These are phyloP conservation scores for Samia ricini DNA, from an alignment of 1,140 invertebrate genomes.

Conservation along the genomic window DNA sequence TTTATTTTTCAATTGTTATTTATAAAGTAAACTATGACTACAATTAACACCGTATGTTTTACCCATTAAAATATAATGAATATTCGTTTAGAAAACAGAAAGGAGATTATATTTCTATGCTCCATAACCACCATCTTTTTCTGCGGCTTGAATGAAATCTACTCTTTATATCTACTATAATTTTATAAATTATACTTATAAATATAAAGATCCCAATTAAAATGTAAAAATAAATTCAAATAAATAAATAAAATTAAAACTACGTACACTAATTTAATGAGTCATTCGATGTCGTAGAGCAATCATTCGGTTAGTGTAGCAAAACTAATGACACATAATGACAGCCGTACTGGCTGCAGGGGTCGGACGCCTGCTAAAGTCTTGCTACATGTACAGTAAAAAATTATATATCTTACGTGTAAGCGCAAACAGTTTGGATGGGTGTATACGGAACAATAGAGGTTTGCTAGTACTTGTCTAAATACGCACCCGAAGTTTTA, in stretches of 20 bases:
- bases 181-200: neutral
- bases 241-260: constrained; percentile 52
- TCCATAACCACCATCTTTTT: too few relatives aligned
- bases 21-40: too few relatives aligned
- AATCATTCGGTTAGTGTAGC: constrained; percentile 76
- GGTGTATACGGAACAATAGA: constrained; percentile 48
- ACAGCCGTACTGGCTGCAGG: constrained; percentile 58
- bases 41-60: neutral
- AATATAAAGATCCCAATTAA: neutral
- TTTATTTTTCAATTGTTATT: neutral
- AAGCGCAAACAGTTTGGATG: constrained; percentile 12
- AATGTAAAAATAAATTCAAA: neutral
- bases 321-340: constrained; percentile 77
- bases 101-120: too few relatives aligned
- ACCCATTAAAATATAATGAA: too few relatives aligned
- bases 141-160: too few relatives aligned
- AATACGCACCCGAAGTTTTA: constrained; percentile 62
- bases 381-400: constrained; percentile 17
- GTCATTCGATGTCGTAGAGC: constrained; percentile 73
- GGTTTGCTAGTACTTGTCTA: constrained; percentile 64
- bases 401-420: constrained; percentile 34
- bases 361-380: constrained; percentile 40
- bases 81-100: too few relatives aligned
- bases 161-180: too few relatives aligned
- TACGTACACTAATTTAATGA: constrained; percentile 72